A percentile compares a stretch with the other conserved stretches of the same genome.
Evolutionary conservation across 2,888 invertebrate species (phyloP).

Genomic region (Latrodectus hesperus): DNA sequence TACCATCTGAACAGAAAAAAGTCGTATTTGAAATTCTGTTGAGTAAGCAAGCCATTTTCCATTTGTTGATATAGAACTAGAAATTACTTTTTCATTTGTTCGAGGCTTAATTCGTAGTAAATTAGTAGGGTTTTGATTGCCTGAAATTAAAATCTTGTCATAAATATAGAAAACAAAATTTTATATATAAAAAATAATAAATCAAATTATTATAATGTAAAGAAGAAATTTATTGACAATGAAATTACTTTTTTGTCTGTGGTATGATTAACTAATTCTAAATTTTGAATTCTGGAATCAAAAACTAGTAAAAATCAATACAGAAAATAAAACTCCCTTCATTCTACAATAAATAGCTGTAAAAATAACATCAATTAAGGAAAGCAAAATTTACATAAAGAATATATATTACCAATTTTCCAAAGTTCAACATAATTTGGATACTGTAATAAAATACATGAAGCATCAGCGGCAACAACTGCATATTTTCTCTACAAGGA

Average conservation of each 20-base stretch:
- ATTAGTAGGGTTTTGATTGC: constrained; percentile 75
- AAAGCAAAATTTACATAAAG: no score
- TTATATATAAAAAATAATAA: not conserved
- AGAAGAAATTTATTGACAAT: not conserved
- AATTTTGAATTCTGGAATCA: no score
- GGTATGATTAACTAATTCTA: no score
- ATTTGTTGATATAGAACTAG: constrained; percentile 82
- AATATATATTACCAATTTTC: constrained; percentile 26
- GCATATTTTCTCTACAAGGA: constrained; percentile 33
- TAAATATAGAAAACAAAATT: not conserved
- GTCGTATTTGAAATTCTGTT: constrained; percentile 80
- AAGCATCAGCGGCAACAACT: constrained; percentile 17
- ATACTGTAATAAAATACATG: constrained; percentile 46
- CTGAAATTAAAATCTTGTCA: not conserved
- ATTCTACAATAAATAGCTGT: not conserved
- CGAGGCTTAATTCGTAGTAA: constrained; percentile 82
- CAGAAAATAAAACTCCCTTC: not conserved
- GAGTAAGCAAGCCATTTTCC: constrained; percentile 86
- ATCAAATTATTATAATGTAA: not conserved
- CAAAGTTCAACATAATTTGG: constrained; percentile 48
- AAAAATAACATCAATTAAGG: no score
- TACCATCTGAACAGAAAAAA: constrained; percentile 81
- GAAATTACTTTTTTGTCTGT: no score
- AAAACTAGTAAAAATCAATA: not conserved
- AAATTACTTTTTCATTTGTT: constrained; percentile 81